phyloP scores from a whole-genome alignment of 2,113 vertebrate species.

The Poeciliopsis turrubarensis region DNA sequence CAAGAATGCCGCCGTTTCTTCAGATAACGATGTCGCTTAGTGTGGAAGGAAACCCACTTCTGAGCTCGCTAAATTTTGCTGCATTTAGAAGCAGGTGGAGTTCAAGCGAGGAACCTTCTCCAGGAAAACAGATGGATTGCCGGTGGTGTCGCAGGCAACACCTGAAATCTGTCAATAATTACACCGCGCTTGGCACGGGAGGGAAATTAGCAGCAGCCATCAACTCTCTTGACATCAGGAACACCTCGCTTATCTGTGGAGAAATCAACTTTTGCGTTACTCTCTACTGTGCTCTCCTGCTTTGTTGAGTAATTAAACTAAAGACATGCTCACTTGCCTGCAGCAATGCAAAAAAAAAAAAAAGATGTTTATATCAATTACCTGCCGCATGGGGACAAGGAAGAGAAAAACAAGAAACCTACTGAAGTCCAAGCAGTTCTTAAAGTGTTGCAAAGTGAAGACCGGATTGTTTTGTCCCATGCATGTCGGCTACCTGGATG shows the following conservation, averaged over 20 bases:
- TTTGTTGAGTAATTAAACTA: constrained; percentile 19
- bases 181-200: constrained; percentile 31
- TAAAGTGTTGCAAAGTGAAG: constrained; percentile 18
- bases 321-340: constrained; percentile 6
- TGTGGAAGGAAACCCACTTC: constrained; percentile 7
- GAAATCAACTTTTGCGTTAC: constrained; percentile 47
- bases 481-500: constrained; percentile 38
- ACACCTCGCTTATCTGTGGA: constrained; percentile 47
- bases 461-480: constrained; percentile 9
- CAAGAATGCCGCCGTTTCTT: constrained; percentile 13
- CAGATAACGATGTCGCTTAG: not conserved
- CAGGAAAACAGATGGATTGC: constrained; percentile 68
- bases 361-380: constrained; percentile 8
- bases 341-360: not conserved
- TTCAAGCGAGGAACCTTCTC: constrained; percentile 43
- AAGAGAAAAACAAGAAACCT: constrained; percentile 18
- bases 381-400: not conserved
- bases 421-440: constrained; percentile 7
- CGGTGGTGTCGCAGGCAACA: constrained; percentile 63
- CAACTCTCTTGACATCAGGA: constrained; percentile 63
- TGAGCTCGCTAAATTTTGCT: constrained; percentile 3
- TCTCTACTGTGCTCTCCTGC: not conserved
- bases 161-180: constrained; percentile 67
- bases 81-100: constrained; percentile 32
- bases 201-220: constrained; percentile 49